Evolutionary conservation across 2,113 vertebrate species (phyloP).

Genomic region (Hylia prasina): DNA sequence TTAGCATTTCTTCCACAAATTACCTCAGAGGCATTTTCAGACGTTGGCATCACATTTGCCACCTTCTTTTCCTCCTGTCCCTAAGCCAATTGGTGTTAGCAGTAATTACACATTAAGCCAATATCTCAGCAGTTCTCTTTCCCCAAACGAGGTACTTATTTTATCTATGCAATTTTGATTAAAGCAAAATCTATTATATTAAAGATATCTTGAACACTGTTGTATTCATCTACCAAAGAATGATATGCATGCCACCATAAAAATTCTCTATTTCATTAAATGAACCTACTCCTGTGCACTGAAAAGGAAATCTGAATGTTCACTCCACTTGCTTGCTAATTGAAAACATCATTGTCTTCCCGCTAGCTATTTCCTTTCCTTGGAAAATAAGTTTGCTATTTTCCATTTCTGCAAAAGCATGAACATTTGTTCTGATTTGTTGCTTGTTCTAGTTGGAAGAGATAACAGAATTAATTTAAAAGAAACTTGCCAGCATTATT

Average conservation of each 20-base stretch:
- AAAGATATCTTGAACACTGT: background rate
- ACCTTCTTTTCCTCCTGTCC: background rate
- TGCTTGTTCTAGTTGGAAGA: background rate
- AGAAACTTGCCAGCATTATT: background rate
- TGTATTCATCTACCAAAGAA: background rate
- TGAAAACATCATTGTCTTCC: background rate
- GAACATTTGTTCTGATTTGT: background rate
- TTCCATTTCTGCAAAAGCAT: background rate
- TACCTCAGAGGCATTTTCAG: background rate
- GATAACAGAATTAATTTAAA: background rate
- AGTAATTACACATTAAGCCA: background rate
- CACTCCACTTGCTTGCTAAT: background rate
- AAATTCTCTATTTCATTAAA: background rate
- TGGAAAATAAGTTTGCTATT: background rate
- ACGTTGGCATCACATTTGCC: background rate
- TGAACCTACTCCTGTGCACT: background rate
- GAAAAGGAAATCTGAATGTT: background rate
- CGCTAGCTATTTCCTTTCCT: background rate
- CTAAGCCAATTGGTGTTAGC: background rate
- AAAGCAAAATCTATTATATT: background rate
- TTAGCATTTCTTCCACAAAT: background rate
- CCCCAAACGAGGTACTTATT: background rate
- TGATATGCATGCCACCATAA: background rate
- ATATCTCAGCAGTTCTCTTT: background rate
- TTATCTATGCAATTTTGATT: background rate